Evolutionary conservation across 1,140 invertebrate species (phyloP), one percentile per base, ranked within the genome.

Genomic region (Bombus consobrinus): DNA sequence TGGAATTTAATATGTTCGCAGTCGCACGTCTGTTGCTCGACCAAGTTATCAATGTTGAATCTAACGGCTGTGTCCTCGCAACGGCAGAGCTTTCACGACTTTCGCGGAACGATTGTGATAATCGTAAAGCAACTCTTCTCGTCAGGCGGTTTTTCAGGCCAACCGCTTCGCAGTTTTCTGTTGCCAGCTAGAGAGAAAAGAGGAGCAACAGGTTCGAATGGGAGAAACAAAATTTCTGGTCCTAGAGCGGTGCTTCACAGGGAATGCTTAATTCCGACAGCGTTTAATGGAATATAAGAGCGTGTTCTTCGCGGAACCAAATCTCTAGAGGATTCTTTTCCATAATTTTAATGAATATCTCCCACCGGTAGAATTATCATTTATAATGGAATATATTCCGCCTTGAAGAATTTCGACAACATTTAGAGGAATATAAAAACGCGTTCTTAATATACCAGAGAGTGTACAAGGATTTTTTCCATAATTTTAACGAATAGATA

Each of bases 41-140:
- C 53, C 10, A 28, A 75, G 66, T 82, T 82, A 88, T 72, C 69
- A 86, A 86, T 73, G 83, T 73, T 75, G 73, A 75, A 82, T 72
- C 72, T 79, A 64, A 37, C 22, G 18, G 34, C 34, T 22, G 47
- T 53, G 22, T 41, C 28, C 22, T 59, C 64, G 18, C 10, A 8
- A 13, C 6, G n/a, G 8, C 47, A 8, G 5, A 22, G 47, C 82
- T 81, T 83, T 86, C 28, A 71, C 39, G 57, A 66, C 57, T 4
- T 37, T 57, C 41, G 5, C 2, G 25, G 22, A 15, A 85, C 34
- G 73, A 83, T 37, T 57, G 71, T 43, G 64, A 83, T 71, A 43
- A 84, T 71, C 62, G 68, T 85, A 53, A 80, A 85, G 43, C 62
- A 72, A 84, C 37, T 32, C 68, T 25, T 5, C n/a, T 28, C 47